Evolutionary conservation across 2,113 vertebrate genomes (phyloP).

Genomic region (Xiphophorus couchianus): DNA sequence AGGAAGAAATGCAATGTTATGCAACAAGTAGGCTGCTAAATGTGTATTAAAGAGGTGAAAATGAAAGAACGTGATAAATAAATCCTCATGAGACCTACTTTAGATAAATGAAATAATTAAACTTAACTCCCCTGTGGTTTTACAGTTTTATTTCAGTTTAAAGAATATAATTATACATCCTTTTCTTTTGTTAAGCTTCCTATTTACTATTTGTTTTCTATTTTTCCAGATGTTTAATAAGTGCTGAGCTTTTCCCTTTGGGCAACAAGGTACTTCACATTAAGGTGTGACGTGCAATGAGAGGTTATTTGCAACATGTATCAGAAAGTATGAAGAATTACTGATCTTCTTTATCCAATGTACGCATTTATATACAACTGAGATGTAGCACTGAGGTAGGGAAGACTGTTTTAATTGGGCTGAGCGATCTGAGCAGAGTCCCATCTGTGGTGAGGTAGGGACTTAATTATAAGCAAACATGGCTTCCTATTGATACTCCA

Average conservation of each 20-base stretch:
- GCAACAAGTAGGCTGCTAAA: constrained; percentile 54
- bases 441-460: constrained; percentile 71
- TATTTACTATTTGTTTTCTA: constrained; percentile 50
- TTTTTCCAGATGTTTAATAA: constrained; percentile 77
- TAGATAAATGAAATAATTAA: constrained; percentile 85
- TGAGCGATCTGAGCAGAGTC: constrained; percentile 66
- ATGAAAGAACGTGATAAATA: constrained; percentile 62
- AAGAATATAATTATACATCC: constrained; percentile 78
- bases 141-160: constrained; percentile 78
- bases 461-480: constrained; percentile 81
- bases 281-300: constrained; percentile 54
- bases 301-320: constrained; percentile 48
- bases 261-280: constrained; percentile 72
- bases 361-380: constrained; percentile 59
- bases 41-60: constrained; percentile 52
- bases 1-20: constrained; percentile 44
- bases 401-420: constrained; percentile 79
- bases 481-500: constrained; percentile 70
- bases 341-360: constrained; percentile 48
- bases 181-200: constrained; percentile 48
- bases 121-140: constrained; percentile 75
- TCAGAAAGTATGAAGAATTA: constrained; percentile 37
- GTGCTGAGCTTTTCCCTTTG: constrained; percentile 74
- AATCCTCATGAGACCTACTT: constrained; percentile 78
- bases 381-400: constrained; percentile 46